Conservation (phyloP, 2,888 invertebrate species). For the Baccha elongata region DNA sequence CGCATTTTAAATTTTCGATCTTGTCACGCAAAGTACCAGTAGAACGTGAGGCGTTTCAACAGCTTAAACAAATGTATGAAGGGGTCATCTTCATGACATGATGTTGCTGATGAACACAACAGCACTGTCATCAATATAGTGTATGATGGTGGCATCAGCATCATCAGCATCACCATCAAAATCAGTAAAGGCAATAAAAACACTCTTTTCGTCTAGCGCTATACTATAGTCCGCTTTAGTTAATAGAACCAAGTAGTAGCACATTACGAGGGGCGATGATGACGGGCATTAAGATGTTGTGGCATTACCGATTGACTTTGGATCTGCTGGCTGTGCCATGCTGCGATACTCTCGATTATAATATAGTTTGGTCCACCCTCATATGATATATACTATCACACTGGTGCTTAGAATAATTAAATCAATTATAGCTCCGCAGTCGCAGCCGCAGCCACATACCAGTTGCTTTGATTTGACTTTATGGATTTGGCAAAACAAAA, state of each 20-base stretch:
- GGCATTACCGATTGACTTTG: conserved; percentile 60
- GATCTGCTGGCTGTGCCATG: conserved; percentile 53
- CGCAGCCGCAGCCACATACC: conserved; percentile 6
- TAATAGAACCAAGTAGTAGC: conserved; percentile 45
- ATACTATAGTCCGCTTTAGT: conserved; percentile 6
- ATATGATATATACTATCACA: conserved; percentile 12
- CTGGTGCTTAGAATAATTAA: conserved; percentile 56
- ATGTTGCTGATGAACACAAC: conserved; percentile 32
- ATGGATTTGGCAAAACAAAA: conserved; percentile 35
- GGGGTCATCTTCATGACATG: conserved; percentile 64
- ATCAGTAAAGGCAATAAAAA: conserved; percentile 4
- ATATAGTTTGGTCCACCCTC: conserved; percentile 47
- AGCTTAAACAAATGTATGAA: conserved; percentile 49
- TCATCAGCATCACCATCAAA: conserved; percentile 10
- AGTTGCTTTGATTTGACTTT: conserved; percentile 53
- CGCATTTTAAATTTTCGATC: conserved; percentile 42
- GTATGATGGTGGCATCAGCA: conserved; percentile 10
- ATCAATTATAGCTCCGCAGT: conserved; percentile 38
- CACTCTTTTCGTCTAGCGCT: conserved; percentile 33
- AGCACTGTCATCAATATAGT: conserved; percentile 20
- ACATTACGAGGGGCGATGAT: conserved; percentile 51
- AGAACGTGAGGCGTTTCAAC: conserved; percentile 64
- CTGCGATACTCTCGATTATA: conserved; percentile 7
- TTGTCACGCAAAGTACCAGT: conserved; percentile 62
- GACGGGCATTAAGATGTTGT: conserved; percentile 63